Percentiles rank a stretch among this genome's conserved stretches.
These are phyloP conservation scores for Amblyornis subalaris DNA, from an alignment of 2,113 vertebrate species.

Conservation along the genomic window DNA sequence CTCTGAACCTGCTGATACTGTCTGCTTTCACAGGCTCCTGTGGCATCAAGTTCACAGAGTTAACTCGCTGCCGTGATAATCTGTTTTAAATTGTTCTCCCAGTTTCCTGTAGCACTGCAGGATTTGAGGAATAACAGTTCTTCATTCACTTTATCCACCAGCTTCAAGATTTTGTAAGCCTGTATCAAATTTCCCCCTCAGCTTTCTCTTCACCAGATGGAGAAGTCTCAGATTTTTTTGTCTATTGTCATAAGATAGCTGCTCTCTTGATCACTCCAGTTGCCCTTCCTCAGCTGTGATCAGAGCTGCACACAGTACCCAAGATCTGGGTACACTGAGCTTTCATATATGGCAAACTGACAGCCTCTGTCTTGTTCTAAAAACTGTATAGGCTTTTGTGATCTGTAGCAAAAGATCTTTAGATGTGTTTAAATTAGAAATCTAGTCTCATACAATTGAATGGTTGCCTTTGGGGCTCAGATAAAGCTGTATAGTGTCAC, in stretches of 20 bases:
- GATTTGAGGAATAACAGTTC: slow-evolving; percentile 13
- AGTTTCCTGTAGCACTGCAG: neutral
- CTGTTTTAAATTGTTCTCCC: slow-evolving; percentile 33
- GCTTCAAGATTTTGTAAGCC: slow-evolving; percentile 15
- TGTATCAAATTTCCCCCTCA: neutral
- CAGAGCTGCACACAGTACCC: neutral
- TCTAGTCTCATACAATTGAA: neutral
- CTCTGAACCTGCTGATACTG: slow-evolving; percentile 10
- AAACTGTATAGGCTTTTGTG: slow-evolving; percentile 1
- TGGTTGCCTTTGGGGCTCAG: slow-evolving; percentile 31
- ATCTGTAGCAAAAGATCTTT: slow-evolving; percentile 13
- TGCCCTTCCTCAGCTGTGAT: slow-evolving; percentile 4
- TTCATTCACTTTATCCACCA: slow-evolving; percentile 10
- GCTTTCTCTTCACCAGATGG: neutral
- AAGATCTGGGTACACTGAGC: neutral
- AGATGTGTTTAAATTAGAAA: slow-evolving; percentile 35
- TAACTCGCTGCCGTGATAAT: neutral
- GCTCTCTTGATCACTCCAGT: neutral
- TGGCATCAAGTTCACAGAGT: slow-evolving; percentile 34
- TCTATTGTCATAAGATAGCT: neutral
- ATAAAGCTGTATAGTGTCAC: neutral
- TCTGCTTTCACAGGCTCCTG: neutral
- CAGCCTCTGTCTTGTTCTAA: slow-evolving; percentile 26
- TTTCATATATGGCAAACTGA: neutral
- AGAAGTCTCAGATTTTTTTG: neutral